Conservation (phyloP, 2,113 vertebrate genomes). For the Epinephelus fuscoguttatus region DNA sequence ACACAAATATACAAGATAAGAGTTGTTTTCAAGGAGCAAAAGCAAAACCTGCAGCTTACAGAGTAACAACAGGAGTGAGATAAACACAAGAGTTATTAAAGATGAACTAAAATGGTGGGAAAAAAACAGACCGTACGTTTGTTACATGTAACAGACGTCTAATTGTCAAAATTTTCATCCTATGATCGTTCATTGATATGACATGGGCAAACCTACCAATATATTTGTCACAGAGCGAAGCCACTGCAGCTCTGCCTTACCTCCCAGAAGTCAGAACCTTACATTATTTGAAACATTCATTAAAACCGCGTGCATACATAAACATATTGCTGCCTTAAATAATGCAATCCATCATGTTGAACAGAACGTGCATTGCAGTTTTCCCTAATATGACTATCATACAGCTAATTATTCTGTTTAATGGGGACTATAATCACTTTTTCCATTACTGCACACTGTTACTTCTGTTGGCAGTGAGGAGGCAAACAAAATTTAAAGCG, state of each 20-base stretch:
- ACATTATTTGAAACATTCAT: slow-evolving; percentile 27
- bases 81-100: too few relatives aligned
- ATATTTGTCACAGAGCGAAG: slow-evolving; percentile 15
- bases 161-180: background rate
- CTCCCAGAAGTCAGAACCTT: slow-evolving; percentile 14
- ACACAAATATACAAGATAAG: too few relatives aligned
- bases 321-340: slow-evolving; percentile 61
- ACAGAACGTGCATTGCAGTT: slow-evolving; percentile 37
- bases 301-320: slow-evolving; percentile 30
- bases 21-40: too few relatives aligned
- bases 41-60: too few relatives aligned
- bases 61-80: too few relatives aligned
- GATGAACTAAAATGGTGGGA: too few relatives aligned
- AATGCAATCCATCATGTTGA: slow-evolving; percentile 62
- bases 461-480: slow-evolving; percentile 26
- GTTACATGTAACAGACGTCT: background rate
- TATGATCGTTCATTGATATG: background rate
- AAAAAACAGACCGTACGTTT: too few relatives aligned
- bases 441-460: slow-evolving; percentile 49
- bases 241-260: slow-evolving; percentile 3
- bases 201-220: background rate
- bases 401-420: slow-evolving; percentile 65
- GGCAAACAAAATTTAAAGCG: slow-evolving; percentile 26
- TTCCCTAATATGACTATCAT: slow-evolving; percentile 59
- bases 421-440: slow-evolving; percentile 63